Evolutionary conservation across 2,888 invertebrate species (phyloP).

Genomic region (Archaeoteleia sp.): DNA sequence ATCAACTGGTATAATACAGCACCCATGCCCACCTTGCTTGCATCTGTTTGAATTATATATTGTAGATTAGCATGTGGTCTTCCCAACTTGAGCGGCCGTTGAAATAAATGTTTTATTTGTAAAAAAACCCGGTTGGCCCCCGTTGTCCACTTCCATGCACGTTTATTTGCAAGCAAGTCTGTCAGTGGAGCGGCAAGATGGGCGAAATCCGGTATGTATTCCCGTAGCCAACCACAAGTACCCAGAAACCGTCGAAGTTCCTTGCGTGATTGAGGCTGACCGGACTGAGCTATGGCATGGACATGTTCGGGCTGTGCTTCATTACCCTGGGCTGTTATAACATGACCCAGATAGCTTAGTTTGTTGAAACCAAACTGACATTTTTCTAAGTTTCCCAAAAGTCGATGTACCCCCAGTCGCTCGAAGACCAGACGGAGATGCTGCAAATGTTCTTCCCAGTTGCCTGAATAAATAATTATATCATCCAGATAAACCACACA

Average conservation of each 20-base stretch:
- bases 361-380: no score
- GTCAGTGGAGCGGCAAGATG: neutral
- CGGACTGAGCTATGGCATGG: neutral
- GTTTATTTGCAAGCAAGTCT: neutral
- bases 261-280: neutral
- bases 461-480: constrained; percentile 47
- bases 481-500: constrained; percentile 59
- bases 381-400: constrained; percentile 10
- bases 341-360: constrained; percentile 43
- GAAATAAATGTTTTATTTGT: neutral
- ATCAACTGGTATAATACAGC: constrained; percentile 32
- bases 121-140: neutral
- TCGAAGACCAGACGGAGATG: constrained; percentile 54
- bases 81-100: neutral
- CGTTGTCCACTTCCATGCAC: neutral
- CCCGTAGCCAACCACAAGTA: neutral
- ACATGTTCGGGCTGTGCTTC: constrained; percentile 5
- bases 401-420: constrained; percentile 35
- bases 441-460: constrained; percentile 45
- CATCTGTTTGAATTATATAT: constrained; percentile 21
- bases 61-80: neutral
- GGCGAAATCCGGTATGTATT: neutral
- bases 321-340: constrained; percentile 17
- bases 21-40: constrained; percentile 15
- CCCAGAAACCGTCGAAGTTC: neutral